Evolutionary conservation across 1,140 invertebrate genomes (phyloP).

Genomic region (Phymastichus coffea): DNA sequence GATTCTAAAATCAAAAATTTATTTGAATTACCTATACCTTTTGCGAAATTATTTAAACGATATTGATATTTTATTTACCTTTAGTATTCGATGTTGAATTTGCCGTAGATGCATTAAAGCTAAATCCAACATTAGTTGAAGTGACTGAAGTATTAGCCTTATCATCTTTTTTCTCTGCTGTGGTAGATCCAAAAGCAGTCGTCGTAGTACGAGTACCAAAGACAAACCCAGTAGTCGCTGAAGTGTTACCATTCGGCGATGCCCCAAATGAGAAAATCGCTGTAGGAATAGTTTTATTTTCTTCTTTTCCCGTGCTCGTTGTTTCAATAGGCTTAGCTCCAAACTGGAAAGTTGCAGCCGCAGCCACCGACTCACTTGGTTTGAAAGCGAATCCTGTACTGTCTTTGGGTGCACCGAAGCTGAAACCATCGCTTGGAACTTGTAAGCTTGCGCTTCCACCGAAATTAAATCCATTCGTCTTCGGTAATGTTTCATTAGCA

Average conservation of each 20-base stretch:
- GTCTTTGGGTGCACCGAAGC: constrained; percentile 38
- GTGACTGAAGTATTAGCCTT: too few relatives aligned
- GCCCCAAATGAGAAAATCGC: constrained; percentile 51
- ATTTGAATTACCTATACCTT: neutral
- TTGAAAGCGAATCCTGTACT: neutral
- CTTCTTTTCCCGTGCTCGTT: neutral
- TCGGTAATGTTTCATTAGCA: constrained; percentile 9
- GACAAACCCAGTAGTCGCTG: neutral
- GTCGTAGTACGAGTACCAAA: constrained; percentile 5
- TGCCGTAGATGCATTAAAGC: neutral
- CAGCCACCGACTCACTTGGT: neutral
- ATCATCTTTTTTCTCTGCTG: constrained; percentile 12
- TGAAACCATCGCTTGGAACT: constrained; percentile 42
- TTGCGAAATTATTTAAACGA: neutral
- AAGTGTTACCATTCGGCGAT: neutral
- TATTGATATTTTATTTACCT: neutral
- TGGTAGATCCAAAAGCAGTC: too few relatives aligned
- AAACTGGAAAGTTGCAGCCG: constrained; percentile 17
- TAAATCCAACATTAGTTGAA: neutral
- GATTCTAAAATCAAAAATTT: neutral
- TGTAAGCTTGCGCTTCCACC: constrained; percentile 21
- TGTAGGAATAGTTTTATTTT: neutral
- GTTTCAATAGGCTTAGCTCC: constrained; percentile 1
- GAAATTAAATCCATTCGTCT: constrained; percentile 39
- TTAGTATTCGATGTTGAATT: neutral